Base-by-base conservation (phyloP, 1,140 invertebrate species). In the Ruditapes philippinarum region DNA sequence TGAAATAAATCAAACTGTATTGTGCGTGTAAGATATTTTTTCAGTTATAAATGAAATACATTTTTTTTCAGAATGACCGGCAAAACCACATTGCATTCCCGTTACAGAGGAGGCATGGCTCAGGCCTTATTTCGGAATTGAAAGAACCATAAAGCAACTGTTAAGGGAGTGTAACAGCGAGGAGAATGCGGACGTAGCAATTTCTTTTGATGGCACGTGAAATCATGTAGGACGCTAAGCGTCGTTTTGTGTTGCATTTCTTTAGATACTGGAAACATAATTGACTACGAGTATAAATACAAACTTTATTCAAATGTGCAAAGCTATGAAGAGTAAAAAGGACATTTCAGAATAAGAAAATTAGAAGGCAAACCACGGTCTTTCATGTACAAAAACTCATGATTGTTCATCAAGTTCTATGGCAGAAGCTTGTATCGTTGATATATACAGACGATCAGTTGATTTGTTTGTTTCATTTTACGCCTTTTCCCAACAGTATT, bases 181-280 rank as follows among this genome's bases (percentile, higher is more conserved):
- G 5, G 38, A 73, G 31, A 9, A 14, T 33, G 33, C 36, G 7
- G 68, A 73, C n/a, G 68, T 73, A 38, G 68, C 68, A 17, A 33
- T 73, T 14, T 73, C 68, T 9, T 73, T 38, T n/a, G n/a, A n/a
- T n/a, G n/a, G n/a, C n/a, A n/a, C n/a, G n/a, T n/a, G n/a, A n/a
- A n/a, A n/a, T n/a, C n/a, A n/a, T n/a, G n/a, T n/a, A n/a, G 68
- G 68, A 33, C 68, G 36, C 31, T 73, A 17, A 19, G 68, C 17
- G 4, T 73, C 68, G 14, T 73, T 73, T 31, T 73, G 68, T 33
- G 68, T 73, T 33, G 68, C 36, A 33, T 73, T n/a, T 73, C 68
- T 28, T 17, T 73, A 9, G 68, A 73, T 73, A 73, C 68, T 11
- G 68, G 68, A 31, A 73, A 73, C 9, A 40, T 73, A 38, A 73